Conservation (phyloP, 2,113 vertebrate species). For the Baryphthengus martii region DNA sequence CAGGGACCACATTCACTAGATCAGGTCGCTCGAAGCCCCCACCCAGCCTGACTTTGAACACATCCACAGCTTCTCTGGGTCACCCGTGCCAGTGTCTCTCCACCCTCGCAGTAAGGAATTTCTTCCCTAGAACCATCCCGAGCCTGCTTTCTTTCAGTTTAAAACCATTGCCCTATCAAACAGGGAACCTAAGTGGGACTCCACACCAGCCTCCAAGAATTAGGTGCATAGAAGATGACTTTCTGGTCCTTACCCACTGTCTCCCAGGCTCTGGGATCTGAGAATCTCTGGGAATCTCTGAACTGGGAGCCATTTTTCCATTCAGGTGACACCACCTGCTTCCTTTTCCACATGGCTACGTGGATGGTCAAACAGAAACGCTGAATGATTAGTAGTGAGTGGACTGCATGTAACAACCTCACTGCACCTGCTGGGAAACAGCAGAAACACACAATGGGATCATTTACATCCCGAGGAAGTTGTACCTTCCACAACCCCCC, state of each 20-base stretch:
- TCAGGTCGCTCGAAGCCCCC: neutral
- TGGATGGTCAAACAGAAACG: neutral
- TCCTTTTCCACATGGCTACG: neutral
- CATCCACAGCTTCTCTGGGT: neutral
- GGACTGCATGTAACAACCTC: neutral
- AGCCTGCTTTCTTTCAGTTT: neutral
- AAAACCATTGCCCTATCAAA: neutral
- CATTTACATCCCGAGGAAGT: neutral
- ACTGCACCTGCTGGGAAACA: neutral
- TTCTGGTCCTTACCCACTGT: neutral
- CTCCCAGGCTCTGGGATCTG: neutral
- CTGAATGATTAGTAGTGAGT: neutral
- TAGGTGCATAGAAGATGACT: neutral
- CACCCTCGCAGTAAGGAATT: neutral
- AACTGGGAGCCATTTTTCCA: neutral
- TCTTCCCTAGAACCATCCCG: neutral
- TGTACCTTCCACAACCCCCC: neutral
- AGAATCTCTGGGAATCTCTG: neutral
- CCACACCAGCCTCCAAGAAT: neutral
- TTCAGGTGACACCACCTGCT: neutral
- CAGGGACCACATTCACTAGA: neutral
- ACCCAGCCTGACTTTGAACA: neutral
- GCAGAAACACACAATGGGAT: neutral
- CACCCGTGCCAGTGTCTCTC: neutral
- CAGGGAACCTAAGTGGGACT: neutral